Base-by-base conservation (phyloP, 2,113 vertebrate species). In the Odontesthes bonariensis region DNA sequence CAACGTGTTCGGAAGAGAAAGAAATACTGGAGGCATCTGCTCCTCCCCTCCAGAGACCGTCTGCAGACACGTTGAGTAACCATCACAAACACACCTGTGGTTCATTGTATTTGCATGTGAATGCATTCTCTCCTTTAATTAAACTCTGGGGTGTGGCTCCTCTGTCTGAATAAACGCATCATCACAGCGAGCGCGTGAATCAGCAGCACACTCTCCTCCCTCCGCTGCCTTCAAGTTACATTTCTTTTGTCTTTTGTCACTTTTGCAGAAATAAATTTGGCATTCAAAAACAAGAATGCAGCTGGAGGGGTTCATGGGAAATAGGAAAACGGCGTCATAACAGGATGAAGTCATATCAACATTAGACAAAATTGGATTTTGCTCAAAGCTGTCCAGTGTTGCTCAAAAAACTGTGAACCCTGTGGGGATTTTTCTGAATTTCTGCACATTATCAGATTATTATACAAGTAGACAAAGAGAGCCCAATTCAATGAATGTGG, bases 11-110 rank as follows among this genome's bases (percentile, higher is more conserved):
- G 33, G 72, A 77, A 20, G 32, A 61, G 60, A 78, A n/a, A 66
- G 67, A 73, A 75, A 61, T 55, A 82, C 81, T 75, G 46, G 52
- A 86, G 75, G 78, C 78, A 69, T 73, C 59, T 38, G 13, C 64
- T 64, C 77, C 60, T 20, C 55, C 62, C 65, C 82, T 63, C 66
- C 62, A 52, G 75, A 73, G 83, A 77, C 59, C 55, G 72, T 82
- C 79, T 75, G 69, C 71, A 85, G 72, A 86, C 84, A 83, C 52
- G 6, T 33, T 69, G 56, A 77, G 38, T 59, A 82, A 75, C 54
- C 22, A 63, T 58, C 86, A 80, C 77, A 76, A 89, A 86, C 87
- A 81, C 81, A 80, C 80, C 73, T 31, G 19, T 74, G 63, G 79
- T 85, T 84, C 74, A 88, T 74, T 81, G 63, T 60, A 82, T 86